Evolutionary conservation across 2,113 vertebrate species (phyloP).

Genomic region (Machaerirhynchus nigripectus): DNA sequence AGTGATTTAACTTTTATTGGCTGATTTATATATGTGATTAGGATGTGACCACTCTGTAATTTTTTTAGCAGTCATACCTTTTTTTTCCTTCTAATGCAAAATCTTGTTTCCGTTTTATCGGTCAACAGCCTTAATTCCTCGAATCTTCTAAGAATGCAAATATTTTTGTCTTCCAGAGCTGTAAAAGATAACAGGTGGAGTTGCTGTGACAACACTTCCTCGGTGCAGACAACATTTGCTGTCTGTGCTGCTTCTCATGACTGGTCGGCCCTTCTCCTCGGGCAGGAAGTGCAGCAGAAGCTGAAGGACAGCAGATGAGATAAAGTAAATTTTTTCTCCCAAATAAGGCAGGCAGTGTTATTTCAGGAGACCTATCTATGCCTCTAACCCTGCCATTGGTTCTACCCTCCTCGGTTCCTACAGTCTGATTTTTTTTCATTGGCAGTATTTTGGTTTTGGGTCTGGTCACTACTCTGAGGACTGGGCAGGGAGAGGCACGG

Average conservation of each 20-base stretch:
- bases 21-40: not conserved
- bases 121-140: not conserved
- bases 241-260: not conserved
- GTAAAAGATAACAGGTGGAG: not conserved
- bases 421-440: not conserved
- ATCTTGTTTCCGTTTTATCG: not conserved
- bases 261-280: rapidly evolving
- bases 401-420: not conserved
- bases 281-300: not conserved
- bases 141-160: not conserved
- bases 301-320: not conserved
- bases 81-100: not conserved
- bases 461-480: not conserved
- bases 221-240: not conserved
- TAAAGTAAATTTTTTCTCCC: not conserved
- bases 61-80: not conserved
- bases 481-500: rapidly evolving
- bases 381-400: not conserved
- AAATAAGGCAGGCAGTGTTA: not conserved
- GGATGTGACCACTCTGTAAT: not conserved
- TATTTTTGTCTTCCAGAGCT: not conserved
- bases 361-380: not conserved
- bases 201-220: not conserved
- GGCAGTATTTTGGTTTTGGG: not conserved
- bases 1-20: not conserved